Evolutionary conservation across 2,888 invertebrate genomes (phyloP).

Genomic region (Agrenia bidenticulata): DNA sequence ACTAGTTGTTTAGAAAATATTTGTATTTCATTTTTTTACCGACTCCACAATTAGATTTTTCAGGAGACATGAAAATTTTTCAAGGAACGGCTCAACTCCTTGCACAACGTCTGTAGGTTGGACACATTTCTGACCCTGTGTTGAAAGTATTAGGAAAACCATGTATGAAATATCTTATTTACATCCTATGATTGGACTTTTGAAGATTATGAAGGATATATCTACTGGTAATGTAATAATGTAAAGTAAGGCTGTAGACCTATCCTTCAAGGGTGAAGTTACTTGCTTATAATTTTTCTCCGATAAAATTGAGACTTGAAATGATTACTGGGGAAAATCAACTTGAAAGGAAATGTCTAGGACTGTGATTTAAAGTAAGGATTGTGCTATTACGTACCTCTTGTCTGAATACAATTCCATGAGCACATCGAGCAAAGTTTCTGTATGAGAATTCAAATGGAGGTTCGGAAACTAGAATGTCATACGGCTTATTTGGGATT

Average conservation of each 20-base stretch:
- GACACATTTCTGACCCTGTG: slow-evolving; percentile 32
- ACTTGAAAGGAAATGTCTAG: not conserved
- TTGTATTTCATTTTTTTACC: slow-evolving; percentile 19
- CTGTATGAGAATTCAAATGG: slow-evolving; percentile 36
- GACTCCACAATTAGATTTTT: slow-evolving; percentile 34
- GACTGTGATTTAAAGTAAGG: not conserved
- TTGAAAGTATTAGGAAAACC: no score
- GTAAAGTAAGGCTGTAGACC: no score
- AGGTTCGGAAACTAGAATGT: slow-evolving; percentile 32
- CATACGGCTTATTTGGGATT: slow-evolving; percentile 33
- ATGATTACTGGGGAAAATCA: no score
- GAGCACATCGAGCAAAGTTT: slow-evolving; percentile 33
- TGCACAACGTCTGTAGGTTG: slow-evolving; percentile 29
- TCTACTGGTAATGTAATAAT: no score
- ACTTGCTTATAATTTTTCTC: no score
- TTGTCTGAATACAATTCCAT: slow-evolving; percentile 33
- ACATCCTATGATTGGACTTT: no score
- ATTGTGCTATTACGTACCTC: no score
- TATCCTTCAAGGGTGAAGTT: no score
- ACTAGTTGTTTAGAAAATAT: no score
- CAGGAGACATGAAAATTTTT: slow-evolving; percentile 34
- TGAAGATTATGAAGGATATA: no score
- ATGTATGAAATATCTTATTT: no score
- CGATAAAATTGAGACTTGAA: no score
- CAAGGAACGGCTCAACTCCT: slow-evolving; percentile 33